Evolutionary conservation across 64 coral and sea anemone genomes (phyloP), one percentile per base, ranked within the genome.

Genomic region (Montipora capricornis): DNA sequence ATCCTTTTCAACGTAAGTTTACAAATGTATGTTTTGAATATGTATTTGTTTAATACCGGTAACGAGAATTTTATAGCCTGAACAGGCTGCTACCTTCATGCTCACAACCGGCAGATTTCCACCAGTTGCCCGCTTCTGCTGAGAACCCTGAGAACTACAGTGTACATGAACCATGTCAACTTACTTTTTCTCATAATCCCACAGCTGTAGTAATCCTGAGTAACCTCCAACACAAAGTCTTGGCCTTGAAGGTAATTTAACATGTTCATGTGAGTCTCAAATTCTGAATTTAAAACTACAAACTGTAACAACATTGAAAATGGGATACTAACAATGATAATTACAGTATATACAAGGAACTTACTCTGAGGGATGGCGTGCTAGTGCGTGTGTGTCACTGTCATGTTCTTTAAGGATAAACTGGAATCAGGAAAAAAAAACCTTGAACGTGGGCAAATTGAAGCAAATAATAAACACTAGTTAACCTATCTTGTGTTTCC

Each of bases 101-200:
- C 29, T 37, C 29, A 37, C 29, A 37, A 37, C 29, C 29, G 29
- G 29, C 29, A 37, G 29, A 29, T 29, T 29, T 37, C 29, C 29
- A 37, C 29, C 29, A 37, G 29, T 37, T 37, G 0, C 29, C 29
- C 1, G 29, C 29, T 37, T 37, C 29, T 37, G 29, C 29, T 37
- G 29, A 37, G 1, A 37, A 37, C 29, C 29, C 29, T 37, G 29
- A 37, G 29, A 37, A 1, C 29, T 37, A 37, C 29, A 11, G 4
- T 47, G 44, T 6, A 78, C 46, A 47, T 57, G 3, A 6, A 78
- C 4, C 75, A 37, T 81, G 10, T 60, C 80, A 37, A 95, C 98
- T 20, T 89, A 99, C 98, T 96, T 99, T 80, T 95, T 94, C 62
- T 94, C 80, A 73, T 87, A 96, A 87, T 99, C 80, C 98, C 98